phyloP scores from a whole-genome alignment of 2,888 invertebrate species.

The Endomychus coccineus region DNA sequence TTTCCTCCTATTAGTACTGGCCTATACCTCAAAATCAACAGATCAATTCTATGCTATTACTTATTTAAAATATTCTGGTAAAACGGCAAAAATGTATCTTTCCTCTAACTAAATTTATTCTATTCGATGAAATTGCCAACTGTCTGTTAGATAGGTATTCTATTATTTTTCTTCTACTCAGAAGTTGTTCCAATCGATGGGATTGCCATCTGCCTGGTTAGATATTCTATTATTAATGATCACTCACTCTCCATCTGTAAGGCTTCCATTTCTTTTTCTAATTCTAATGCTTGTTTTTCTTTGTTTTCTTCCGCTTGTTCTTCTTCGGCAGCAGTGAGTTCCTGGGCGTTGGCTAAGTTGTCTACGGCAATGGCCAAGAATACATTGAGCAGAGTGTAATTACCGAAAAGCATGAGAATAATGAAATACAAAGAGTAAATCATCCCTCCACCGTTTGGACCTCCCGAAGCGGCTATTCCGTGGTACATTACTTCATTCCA shows the following conservation, averaged over 20 bases:
- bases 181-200: too few species aligned
- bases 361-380: constrained; percentile 99
- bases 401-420: constrained; percentile 97
- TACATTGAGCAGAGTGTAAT: constrained; percentile 99
- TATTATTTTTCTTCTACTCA: too few species aligned
- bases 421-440: constrained; percentile 97
- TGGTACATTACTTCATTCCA: constrained; percentile 99
- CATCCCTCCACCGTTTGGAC: constrained; percentile 85
- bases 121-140: too few species aligned
- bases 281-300: constrained; percentile 84
- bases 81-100: too few species aligned
- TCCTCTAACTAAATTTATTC: too few species aligned
- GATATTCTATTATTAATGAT: too few species aligned
- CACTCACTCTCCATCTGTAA: constrained; percentile 69
- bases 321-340: constrained; percentile 98
- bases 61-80: too few species aligned
- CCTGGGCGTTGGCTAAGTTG: constrained; percentile 99
- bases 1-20: too few species aligned
- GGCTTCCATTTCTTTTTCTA: constrained; percentile 91
- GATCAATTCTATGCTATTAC: too few species aligned
- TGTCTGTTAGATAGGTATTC: too few species aligned
- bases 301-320: constrained; percentile 94
- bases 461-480: constrained; percentile 95
- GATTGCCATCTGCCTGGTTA: too few species aligned
- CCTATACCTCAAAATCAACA: too few species aligned